Percentiles rank a stretch among this genome's conserved stretches.
phyloP scores from a whole-genome alignment of 2,113 vertebrate genomes.

The Romanogobio albipinnatus region DNA sequence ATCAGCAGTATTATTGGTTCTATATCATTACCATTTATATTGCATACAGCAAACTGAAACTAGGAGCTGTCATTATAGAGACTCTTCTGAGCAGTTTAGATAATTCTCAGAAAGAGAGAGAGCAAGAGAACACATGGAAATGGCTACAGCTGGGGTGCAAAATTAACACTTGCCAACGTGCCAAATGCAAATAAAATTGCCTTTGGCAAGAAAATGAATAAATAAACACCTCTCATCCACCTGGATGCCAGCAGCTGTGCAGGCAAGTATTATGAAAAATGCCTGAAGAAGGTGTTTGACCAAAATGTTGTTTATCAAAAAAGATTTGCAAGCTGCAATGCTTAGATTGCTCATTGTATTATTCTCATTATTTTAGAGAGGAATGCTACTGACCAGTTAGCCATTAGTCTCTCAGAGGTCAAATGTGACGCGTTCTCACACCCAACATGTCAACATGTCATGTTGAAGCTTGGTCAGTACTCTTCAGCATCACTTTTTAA shows the following conservation, averaged over 20 bases:
- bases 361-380: neutral
- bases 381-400: neutral
- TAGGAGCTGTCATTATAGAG: neutral
- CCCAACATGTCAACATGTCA: too few relatives aligned
- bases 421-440: neutral
- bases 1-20: conserved; percentile 45
- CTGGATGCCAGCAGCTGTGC: neutral
- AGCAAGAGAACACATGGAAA: conserved; percentile 14
- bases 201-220: conserved; percentile 1
- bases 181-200: conserved; percentile 27
- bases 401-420: neutral
- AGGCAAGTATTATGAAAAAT: neutral
- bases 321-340: conserved; percentile 4
- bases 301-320: neutral
- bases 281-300: conserved; percentile 3
- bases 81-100: neutral
- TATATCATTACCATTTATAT: conserved; percentile 31
- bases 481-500: too few relatives aligned
- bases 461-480: too few relatives aligned
- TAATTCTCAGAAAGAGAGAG: neutral
- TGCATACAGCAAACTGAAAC: neutral
- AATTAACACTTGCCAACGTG: conserved; percentile 18
- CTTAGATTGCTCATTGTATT: neutral
- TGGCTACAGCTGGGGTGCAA: conserved; percentile 1
- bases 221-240: conserved; percentile 11